Evolutionary conservation across 2,113 vertebrate species (phyloP).

Genomic region (Campylomormyrus tamandua): DNA sequence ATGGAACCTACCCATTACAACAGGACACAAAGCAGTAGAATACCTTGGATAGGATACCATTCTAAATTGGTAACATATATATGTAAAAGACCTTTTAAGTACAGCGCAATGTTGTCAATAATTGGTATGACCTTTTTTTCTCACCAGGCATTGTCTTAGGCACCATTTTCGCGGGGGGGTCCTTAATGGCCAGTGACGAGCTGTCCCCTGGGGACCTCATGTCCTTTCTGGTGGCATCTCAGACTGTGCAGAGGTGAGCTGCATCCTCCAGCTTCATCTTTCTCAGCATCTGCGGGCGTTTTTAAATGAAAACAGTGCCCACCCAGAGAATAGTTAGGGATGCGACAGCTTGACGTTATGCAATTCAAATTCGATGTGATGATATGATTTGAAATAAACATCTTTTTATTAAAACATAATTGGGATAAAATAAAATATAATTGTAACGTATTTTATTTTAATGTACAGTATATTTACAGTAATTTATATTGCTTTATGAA

Average conservation of each 20-base stretch:
- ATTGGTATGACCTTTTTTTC: neutral
- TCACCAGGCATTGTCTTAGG: constrained; percentile 80
- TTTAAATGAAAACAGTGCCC: neutral
- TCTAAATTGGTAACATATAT: neutral
- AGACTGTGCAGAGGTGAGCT: constrained; percentile 86
- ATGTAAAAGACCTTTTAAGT: neutral
- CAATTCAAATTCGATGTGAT: neutral
- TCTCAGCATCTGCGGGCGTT: neutral
- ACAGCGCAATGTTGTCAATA: neutral
- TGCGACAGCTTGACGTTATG: neutral
- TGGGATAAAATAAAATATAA: neutral
- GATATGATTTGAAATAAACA: neutral
- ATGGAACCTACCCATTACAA: neutral
- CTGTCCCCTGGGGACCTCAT: constrained; percentile 88
- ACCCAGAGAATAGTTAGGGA: neutral
- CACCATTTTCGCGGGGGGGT: constrained; percentile 85
- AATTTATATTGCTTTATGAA: neutral
- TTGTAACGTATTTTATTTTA: neutral
- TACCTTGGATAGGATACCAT: neutral
- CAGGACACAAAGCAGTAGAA: neutral
- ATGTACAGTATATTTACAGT: neutral
- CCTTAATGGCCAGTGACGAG: constrained; percentile 75
- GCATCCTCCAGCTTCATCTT: neutral
- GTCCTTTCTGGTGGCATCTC: constrained; percentile 93
- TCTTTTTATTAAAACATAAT: neutral